phyloP scores from a whole-genome alignment of 2,797 vertebrate species.

The Argyrosomus regius region DNA sequence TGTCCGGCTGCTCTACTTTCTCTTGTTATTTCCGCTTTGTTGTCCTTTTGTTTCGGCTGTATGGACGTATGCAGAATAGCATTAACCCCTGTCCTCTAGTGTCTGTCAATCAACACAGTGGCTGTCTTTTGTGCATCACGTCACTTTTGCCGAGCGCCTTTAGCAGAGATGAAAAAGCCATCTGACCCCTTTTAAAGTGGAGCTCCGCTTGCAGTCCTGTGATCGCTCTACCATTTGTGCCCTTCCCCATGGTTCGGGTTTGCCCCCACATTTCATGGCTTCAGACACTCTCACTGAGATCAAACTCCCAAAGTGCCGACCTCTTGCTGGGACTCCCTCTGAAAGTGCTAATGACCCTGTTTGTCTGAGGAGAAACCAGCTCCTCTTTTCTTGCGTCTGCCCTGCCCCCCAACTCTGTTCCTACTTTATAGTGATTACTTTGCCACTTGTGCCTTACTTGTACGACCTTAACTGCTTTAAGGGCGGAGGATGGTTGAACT shows the following conservation, averaged over 20 bases:
- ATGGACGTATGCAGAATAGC: constrained; percentile 60
- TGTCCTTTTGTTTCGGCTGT: constrained; percentile 54
- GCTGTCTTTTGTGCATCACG: constrained; percentile 69
- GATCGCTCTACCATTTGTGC: constrained; percentile 86
- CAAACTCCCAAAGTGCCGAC: constrained; percentile 70
- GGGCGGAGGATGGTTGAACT: constrained; percentile 68
- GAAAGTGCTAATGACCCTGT: constrained; percentile 84
- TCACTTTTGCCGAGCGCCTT: constrained; percentile 71
- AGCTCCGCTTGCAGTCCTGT: constrained; percentile 75
- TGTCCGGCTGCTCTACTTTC: constrained; percentile 38
- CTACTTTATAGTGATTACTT: constrained; percentile 80
- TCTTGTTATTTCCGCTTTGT: constrained; percentile 58
- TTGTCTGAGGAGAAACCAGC: constrained; percentile 65
- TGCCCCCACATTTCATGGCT: constrained; percentile 79
- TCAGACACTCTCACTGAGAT: constrained; percentile 79
- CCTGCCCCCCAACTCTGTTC: constrained; percentile 16
- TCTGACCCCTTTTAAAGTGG: constrained; percentile 82
- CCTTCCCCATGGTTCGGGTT: constrained; percentile 75
- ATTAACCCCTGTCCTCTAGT: constrained; percentile 54
- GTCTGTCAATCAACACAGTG: constrained; percentile 77
- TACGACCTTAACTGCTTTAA: constrained; percentile 65
- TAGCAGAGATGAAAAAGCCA: constrained; percentile 84
- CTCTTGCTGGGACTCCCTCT: constrained; percentile 73
- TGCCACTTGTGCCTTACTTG: constrained; percentile 78
- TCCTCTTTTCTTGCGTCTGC: constrained; percentile 50